A percentile compares a stretch with the other conserved stretches of the same genome.
Evolutionary conservation across 1,140 invertebrate genomes (phyloP).

Genomic region (Conus betulinus): DNA sequence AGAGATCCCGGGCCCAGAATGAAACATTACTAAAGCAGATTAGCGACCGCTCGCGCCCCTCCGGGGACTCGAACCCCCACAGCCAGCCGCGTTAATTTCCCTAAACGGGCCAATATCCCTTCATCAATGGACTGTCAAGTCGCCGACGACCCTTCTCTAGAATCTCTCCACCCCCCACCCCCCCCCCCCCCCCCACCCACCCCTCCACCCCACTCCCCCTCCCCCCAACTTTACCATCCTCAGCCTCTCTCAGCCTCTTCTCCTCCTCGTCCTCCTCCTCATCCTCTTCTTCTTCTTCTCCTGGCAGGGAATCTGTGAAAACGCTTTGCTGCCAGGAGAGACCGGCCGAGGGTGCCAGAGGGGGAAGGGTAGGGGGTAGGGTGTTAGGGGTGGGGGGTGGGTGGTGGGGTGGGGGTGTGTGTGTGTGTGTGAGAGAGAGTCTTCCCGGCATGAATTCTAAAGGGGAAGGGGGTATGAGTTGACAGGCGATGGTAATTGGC

Average conservation of each 20-base stretch:
- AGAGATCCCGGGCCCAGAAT: constrained; percentile 26
- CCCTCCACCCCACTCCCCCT: no score
- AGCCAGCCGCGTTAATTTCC: constrained; percentile 32
- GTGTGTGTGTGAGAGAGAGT: not conserved
- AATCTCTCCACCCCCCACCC: not conserved
- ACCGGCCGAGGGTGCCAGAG: not conserved
- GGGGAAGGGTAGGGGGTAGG: not conserved
- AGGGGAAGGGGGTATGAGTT: constrained; percentile 17
- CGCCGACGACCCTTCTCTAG: not conserved
- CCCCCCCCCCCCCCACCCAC: no score
- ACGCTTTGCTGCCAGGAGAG: constrained; percentile 21
- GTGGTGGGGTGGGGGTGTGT: no score
- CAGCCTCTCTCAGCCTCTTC: not conserved
- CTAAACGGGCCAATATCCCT: constrained; percentile 38
- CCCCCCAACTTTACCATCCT: not conserved
- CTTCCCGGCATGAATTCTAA: constrained; percentile 33
- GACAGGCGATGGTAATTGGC: constrained; percentile 35
- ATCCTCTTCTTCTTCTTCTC: not conserved
- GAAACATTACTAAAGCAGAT: constrained; percentile 40
- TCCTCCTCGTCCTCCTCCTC: not conserved
- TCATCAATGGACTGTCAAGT: constrained; percentile 34
- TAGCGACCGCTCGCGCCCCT: constrained; percentile 30
- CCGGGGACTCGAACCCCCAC: constrained; percentile 2
- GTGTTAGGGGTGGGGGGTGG: not conserved
- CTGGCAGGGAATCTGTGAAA: constrained; percentile 23